phyloP scores from a whole-genome alignment of 2,797 vertebrate genomes.

The Micropoecilia bifurca region DNA sequence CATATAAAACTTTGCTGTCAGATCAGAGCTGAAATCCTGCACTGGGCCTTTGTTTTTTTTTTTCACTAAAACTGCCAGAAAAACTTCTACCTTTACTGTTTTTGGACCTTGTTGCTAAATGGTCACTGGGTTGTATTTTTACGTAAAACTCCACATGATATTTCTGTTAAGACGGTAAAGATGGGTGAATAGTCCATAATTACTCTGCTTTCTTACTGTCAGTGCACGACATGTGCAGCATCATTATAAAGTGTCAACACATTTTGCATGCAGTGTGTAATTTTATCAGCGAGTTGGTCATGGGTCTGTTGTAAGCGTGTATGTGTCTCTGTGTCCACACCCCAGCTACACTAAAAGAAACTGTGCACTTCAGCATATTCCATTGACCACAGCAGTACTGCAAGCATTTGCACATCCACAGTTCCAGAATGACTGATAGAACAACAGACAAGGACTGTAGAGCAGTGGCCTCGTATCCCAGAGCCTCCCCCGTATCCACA shows the following conservation, averaged over 20 bases:
- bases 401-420: slow-evolving; percentile 85
- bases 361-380: slow-evolving; percentile 85
- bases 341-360: slow-evolving; percentile 75
- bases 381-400: slow-evolving; percentile 81
- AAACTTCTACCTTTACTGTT: neutral
- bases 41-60: neutral
- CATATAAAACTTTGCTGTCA: neutral
- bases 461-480: slow-evolving; percentile 39
- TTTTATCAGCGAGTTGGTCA: slow-evolving; percentile 32
- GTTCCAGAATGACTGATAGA: slow-evolving; percentile 80
- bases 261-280: slow-evolving; percentile 14
- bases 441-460: slow-evolving; percentile 70
- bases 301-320: slow-evolving; percentile 50
- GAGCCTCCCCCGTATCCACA: slow-evolving; percentile 36
- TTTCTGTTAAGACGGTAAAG: neutral
- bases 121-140: neutral
- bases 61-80: neutral
- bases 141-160: neutral
- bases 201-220: neutral
- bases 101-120: neutral
- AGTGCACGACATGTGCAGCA: neutral
- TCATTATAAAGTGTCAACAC: slow-evolving; percentile 5
- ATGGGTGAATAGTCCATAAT: neutral
- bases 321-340: slow-evolving; percentile 47
- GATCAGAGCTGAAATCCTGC: neutral